A percentile compares a stretch with the other conserved stretches of the same genome.
phyloP scores from a whole-genome alignment of 2,888 invertebrate genomes.

The Drosophila percnosoma region DNA sequence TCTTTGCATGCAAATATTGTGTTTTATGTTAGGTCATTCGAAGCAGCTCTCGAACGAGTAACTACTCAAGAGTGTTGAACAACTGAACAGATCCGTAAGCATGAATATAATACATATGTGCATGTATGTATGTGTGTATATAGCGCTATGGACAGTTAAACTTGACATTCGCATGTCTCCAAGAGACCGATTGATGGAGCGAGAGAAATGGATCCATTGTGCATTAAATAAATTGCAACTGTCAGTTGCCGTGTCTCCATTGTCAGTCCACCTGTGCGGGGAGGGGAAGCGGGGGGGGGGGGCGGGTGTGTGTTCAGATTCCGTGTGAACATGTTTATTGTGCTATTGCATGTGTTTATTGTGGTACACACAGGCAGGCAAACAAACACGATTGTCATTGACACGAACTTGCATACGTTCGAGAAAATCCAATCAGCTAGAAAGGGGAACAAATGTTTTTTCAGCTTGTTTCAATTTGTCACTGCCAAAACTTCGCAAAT shows the following conservation, averaged over 20 bases:
- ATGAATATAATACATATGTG: not conserved
- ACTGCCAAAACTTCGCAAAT: not conserved
- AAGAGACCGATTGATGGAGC: conserved; percentile 3
- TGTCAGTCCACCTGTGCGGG: conserved; percentile 5
- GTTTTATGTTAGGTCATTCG: conserved; percentile 1
- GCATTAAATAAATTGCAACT: conserved; percentile 36
- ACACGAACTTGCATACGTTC: conserved; percentile 23
- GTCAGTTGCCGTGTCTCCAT: conserved; percentile 18
- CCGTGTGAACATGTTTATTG: conserved; percentile 16
- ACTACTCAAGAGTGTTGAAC: not conserved
- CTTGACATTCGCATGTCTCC: conserved; percentile 50
- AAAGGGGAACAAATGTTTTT: not conserved
- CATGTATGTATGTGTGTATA: not conserved
- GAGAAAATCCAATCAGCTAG: conserved; percentile 2
- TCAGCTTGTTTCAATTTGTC: not conserved
- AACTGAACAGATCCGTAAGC: conserved; percentile 24
- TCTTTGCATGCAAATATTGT: not conserved
- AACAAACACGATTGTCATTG: conserved; percentile 9
- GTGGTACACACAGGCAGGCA: not conserved
- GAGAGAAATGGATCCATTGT: conserved; percentile 25
- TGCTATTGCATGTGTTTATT: conserved; percentile 1
- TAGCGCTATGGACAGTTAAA: conserved; percentile 15
- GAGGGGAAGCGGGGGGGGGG: rapidly evolving
- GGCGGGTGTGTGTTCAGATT: conserved; percentile 14
- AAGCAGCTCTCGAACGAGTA: not conserved